Evolutionary conservation across 2,888 invertebrate species (phyloP).

Genomic region (Zonitis immaculata): DNA sequence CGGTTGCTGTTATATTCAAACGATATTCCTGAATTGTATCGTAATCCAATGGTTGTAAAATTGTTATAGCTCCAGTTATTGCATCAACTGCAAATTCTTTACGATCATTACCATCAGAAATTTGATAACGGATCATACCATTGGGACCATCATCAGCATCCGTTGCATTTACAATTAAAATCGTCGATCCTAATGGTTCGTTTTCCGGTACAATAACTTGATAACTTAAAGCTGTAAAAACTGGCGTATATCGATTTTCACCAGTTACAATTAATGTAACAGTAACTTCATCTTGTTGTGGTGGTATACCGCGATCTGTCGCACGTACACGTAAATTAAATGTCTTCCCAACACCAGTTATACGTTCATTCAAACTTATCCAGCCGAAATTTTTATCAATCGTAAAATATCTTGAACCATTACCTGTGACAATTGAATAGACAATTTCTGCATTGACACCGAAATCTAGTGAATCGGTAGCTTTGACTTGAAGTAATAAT

Average conservation of each 20-base stretch:
- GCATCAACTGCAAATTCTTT: conserved; percentile 77
- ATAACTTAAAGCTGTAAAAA: conserved; percentile 78
- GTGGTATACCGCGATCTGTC: conserved; percentile 82
- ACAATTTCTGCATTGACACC: conserved; percentile 87
- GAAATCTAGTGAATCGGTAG: conserved; percentile 73
- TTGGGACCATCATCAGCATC: conserved; percentile 87
- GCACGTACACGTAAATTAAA: conserved; percentile 71
- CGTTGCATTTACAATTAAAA: conserved; percentile 77
- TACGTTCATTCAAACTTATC: conserved; percentile 64
- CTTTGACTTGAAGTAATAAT: conserved; percentile 66
- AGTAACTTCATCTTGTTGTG: conserved; percentile 70
- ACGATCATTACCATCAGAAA: conserved; percentile 77
- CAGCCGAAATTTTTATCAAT: conserved; percentile 77
- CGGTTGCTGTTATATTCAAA: conserved; percentile 81
- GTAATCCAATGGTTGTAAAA: conserved; percentile 77
- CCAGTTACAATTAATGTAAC: conserved; percentile 78
- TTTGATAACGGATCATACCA: conserved; percentile 79
- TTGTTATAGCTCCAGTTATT: conserved; percentile 72
- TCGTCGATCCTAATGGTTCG: conserved; percentile 78
- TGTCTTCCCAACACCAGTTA: conserved; percentile 57
- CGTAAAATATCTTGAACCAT: conserved; percentile 69
- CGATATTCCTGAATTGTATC: conserved; percentile 80
- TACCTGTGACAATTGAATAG: conserved; percentile 69
- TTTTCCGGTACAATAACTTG: conserved; percentile 91
- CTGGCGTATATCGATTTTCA: conserved; percentile 74